Percentiles rank a stretch among this genome's conserved stretches.
Evolutionary conservation across 2,888 invertebrate genomes (phyloP).

Genomic region (Homarus gammarus): DNA sequence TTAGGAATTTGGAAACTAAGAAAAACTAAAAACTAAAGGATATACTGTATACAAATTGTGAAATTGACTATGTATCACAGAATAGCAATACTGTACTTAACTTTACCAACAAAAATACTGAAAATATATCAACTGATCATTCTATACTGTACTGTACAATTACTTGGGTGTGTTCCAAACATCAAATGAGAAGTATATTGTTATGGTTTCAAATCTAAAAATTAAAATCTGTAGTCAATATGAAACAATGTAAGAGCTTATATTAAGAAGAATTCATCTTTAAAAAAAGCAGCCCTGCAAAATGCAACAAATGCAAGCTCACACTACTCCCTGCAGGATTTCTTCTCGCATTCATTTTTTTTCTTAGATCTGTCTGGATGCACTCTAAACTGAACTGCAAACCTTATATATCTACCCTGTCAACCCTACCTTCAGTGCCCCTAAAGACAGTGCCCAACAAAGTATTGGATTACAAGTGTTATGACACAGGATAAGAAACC

Average conservation of each 20-base stretch:
- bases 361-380: slow-evolving; percentile 54
- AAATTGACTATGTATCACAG: not conserved
- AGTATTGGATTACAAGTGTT: slow-evolving; percentile 1
- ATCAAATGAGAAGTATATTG: not conserved
- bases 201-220: slow-evolving; percentile 2
- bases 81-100: not conserved
- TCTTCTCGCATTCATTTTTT: slow-evolving; percentile 31
- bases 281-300: slow-evolving; percentile 58
- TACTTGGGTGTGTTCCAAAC: not conserved
- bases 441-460: slow-evolving; percentile 29
- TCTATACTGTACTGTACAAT: not conserved
- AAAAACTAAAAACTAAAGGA: slow-evolving; percentile 21
- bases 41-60: not conserved
- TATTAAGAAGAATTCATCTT: not conserved
- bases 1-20: not conserved
- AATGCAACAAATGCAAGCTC: slow-evolving; percentile 72
- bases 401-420: slow-evolving; percentile 27
- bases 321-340: slow-evolving; percentile 52
- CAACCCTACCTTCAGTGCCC: slow-evolving; percentile 46
- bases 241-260: not conserved
- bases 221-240: slow-evolving; percentile 9
- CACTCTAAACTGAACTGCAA: slow-evolving; percentile 51
- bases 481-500: slow-evolving; percentile 7
- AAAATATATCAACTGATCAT: too few relatives aligned
- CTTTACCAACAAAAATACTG: not conserved